Evolutionary conservation across 2,113 vertebrate genomes (phyloP).

Genomic region (Todiramphus saurophagus): DNA sequence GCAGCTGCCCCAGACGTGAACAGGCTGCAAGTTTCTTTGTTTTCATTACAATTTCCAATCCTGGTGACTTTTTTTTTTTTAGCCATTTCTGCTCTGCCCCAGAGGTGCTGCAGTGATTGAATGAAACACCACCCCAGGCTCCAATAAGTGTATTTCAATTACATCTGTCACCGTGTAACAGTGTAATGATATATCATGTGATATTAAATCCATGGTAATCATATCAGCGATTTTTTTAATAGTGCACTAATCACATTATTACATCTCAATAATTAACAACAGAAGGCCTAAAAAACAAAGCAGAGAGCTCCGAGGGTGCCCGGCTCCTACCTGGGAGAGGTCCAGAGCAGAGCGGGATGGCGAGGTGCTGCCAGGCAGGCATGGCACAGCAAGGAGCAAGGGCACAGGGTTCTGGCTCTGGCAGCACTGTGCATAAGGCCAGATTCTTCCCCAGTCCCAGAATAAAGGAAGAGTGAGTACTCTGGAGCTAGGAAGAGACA

Average conservation of each 20-base stretch:
- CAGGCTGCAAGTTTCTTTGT: slow-evolving; percentile 72
- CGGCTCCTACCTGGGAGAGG: background rate
- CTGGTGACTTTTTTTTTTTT: slow-evolving; percentile 65
- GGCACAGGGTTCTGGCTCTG: background rate
- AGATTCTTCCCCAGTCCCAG: background rate
- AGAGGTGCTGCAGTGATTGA: slow-evolving; percentile 86
- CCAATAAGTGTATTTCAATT: slow-evolving; percentile 99
- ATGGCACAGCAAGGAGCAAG: background rate
- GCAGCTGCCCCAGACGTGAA: slow-evolving; percentile 32
- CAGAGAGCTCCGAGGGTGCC: slow-evolving; percentile 19
- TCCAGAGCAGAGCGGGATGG: background rate
- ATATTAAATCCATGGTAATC: slow-evolving; percentile 99
- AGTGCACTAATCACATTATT: slow-evolving; percentile 84
- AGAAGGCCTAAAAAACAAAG: slow-evolving; percentile 74
- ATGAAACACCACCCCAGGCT: slow-evolving; percentile 89
- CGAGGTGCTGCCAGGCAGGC: background rate
- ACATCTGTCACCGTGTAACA: slow-evolving; percentile 97
- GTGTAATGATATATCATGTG: slow-evolving; percentile 98
- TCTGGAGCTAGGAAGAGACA: background rate
- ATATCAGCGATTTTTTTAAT: slow-evolving; percentile 87
- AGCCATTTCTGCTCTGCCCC: slow-evolving; percentile 72
- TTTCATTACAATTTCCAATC: slow-evolving; percentile 79
- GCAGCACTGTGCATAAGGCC: background rate
- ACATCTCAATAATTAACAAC: slow-evolving; percentile 85
- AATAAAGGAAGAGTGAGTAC: background rate